Evolutionary conservation across 2,888 invertebrate genomes (phyloP), one percentile per base, ranked within the genome.

Genomic region (Allygus modestus): DNA sequence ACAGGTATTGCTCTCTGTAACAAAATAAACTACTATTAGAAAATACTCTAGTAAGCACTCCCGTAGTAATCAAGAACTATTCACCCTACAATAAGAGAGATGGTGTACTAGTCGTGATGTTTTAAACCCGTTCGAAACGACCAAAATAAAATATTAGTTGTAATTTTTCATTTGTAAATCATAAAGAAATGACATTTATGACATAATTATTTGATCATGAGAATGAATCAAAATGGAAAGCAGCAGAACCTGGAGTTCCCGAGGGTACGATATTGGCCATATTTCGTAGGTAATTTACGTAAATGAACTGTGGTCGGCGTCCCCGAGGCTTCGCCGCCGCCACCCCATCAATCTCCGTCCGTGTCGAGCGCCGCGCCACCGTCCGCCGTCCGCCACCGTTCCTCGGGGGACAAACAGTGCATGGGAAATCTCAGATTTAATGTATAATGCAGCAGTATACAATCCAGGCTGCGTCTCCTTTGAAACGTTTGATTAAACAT

Each of bases 1-100:
- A 95, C 86, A 97, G 93, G 90, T 97, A 96, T 90, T 96, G 96
- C 91, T 97, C 97, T 91, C 97, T 97, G 94, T 86, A 94, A 94
- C 90, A 92, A 91, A 90, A 87, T 5, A 20, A 87, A 87, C 89
- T 11, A 20, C 54, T 15, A 20, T 54, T 23, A 54, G 20, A 54
- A 5, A 11, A 46, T 12, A 1, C 15, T 15, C 46, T 12, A 46
- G 5, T 54, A 23, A 2, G 12, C 7, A 12, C 12, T 17, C 12
- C 17, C 46, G 46, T n/a, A n/a, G n/a, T n/a, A n/a, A n/a, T n/a
- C n/a, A n/a, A n/a, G n/a, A n/a, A n/a, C n/a, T n/a, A n/a, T n/a
- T n/a, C n/a, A n/a, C n/a, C n/a, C n/a, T n/a, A n/a, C n/a, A n/a
- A n/a, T n/a, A n/a, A n/a, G n/a, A n/a, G n/a, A n/a, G n/a, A n/a